Evolutionary conservation across 2,113 vertebrate genomes (phyloP).

Genomic region (Panthera tigris): DNA sequence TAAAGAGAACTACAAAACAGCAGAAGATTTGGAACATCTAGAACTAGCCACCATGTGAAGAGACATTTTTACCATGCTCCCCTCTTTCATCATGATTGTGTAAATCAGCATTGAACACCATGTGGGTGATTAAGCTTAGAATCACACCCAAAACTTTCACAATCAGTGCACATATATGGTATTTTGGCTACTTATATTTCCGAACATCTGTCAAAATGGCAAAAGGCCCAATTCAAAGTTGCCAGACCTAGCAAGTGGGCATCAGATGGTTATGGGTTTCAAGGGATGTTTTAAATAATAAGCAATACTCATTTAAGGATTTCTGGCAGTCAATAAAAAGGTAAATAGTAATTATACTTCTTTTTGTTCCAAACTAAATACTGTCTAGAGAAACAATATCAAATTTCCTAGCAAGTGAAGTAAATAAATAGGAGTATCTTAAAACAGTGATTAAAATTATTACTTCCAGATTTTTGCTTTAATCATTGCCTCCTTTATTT

Average conservation of each 20-base stretch:
- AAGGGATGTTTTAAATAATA: not conserved
- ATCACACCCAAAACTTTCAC: conserved; percentile 79
- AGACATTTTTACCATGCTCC: not conserved
- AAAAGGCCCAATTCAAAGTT: conserved; percentile 73
- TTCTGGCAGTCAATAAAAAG: not conserved
- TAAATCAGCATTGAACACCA: conserved; percentile 71
- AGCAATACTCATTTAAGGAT: not conserved
- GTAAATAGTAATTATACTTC: not conserved
- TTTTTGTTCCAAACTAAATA: not conserved
- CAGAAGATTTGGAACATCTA: not conserved
- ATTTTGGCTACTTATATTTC: conserved; percentile 81
- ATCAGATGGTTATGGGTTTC: conserved; percentile 73
- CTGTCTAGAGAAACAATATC: not conserved
- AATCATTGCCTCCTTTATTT: not conserved
- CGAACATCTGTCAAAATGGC: conserved; percentile 84
- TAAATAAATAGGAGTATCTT: not conserved
- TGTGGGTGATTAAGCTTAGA: conserved; percentile 77
- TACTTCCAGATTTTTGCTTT: not conserved
- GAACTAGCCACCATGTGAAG: not conserved
- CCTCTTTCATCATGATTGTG: conserved; percentile 55
- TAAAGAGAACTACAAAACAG: not conserved
- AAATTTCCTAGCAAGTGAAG: not conserved
- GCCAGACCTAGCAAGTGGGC: conserved; percentile 70
- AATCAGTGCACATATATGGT: conserved; percentile 79
- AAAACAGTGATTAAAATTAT: not conserved